These are phyloP conservation scores for Coronaproctus castanopsis DNA, from an alignment of 2,888 invertebrate genomes.

Conservation along the genomic window DNA sequence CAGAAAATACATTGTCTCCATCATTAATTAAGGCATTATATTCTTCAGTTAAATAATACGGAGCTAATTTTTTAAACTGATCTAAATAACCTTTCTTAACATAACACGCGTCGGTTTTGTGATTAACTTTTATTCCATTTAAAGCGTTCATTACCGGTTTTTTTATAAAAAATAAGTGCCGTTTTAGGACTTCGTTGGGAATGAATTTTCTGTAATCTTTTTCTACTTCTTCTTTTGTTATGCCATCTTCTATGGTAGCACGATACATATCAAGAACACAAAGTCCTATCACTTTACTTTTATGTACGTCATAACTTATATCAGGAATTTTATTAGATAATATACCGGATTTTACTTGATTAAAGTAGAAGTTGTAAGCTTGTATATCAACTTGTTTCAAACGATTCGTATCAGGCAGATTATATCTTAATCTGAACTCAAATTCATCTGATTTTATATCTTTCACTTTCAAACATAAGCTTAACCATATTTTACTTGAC, in stretches of 20 bases:
- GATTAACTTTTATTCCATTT: conserved; percentile 27
- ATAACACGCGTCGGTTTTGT: conserved; percentile 38
- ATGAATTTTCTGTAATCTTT: conserved; percentile 64
- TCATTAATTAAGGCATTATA: conserved; percentile 45
- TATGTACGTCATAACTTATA: conserved; percentile 53
- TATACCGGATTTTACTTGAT: conserved; percentile 64
- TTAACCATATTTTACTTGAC: conserved; percentile 39
- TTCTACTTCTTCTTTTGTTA: conserved; percentile 43
- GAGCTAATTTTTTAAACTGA: conserved; percentile 56
- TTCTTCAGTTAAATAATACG: conserved; percentile 59
- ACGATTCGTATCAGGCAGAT: conserved; percentile 40
- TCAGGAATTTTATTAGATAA: conserved; percentile 58
- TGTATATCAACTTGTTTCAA: conserved; percentile 45
- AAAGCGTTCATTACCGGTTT: conserved; percentile 50
- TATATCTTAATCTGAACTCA: conserved; percentile 62
- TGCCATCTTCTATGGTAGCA: conserved; percentile 52
- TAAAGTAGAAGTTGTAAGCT: conserved; percentile 68
- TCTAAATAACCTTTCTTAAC: conserved; percentile 63
- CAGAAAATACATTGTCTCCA: conserved; percentile 80
- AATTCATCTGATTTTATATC: conserved; percentile 32
- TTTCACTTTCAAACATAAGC: conserved; percentile 37
- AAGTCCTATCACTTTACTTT: conserved; percentile 57
- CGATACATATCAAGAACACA: conserved; percentile 75
- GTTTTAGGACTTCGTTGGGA: conserved; percentile 53
- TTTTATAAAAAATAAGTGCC: conserved; percentile 49